Percentiles rank a stretch among this genome's conserved stretches.
Evolutionary conservation across 2,113 vertebrate species (phyloP).

Genomic region (Camelus bactrianus): DNA sequence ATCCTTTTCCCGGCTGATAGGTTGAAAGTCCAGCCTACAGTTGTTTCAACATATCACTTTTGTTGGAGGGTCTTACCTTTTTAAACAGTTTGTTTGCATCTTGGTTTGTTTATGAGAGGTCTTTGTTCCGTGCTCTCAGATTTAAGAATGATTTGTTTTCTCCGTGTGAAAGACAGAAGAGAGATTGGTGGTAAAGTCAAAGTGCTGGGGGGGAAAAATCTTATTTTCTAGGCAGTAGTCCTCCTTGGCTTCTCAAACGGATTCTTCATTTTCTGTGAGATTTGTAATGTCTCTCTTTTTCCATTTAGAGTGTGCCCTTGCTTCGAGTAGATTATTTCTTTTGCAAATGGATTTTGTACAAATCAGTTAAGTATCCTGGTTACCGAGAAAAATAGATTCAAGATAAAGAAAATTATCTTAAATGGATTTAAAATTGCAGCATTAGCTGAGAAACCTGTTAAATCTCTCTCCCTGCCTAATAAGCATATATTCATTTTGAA

Average conservation of each 20-base stretch:
- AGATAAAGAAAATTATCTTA: conserved; percentile 87
- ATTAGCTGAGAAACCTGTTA: conserved; percentile 81
- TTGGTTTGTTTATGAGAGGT: neutral
- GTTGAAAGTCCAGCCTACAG: neutral
- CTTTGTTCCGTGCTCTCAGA: neutral
- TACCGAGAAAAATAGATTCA: conserved; percentile 88
- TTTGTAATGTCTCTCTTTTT: conserved; percentile 20
- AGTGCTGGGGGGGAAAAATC: neutral
- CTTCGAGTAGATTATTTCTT: conserved; percentile 81
- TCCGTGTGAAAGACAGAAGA: neutral
- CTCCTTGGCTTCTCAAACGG: neutral
- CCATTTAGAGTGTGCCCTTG: conserved; percentile 49
- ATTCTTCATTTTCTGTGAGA: conserved; percentile 61
- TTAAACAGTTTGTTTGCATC: neutral
- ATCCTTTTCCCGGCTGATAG: neutral
- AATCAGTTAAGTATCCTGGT: conserved; percentile 86
- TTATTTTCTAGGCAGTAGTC: neutral
- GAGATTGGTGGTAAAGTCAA: neutral
- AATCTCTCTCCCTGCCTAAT: conserved; percentile 83
- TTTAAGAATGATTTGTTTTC: conserved; percentile 46
- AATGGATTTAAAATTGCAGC: conserved; percentile 87
- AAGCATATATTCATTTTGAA: conserved; percentile 82
- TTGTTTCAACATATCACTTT: neutral
- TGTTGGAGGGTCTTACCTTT: neutral
- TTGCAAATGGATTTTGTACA: conserved; percentile 85